Base-by-base conservation (phyloP, 2,888 invertebrate genomes). In the Alcis repandata region DNA sequence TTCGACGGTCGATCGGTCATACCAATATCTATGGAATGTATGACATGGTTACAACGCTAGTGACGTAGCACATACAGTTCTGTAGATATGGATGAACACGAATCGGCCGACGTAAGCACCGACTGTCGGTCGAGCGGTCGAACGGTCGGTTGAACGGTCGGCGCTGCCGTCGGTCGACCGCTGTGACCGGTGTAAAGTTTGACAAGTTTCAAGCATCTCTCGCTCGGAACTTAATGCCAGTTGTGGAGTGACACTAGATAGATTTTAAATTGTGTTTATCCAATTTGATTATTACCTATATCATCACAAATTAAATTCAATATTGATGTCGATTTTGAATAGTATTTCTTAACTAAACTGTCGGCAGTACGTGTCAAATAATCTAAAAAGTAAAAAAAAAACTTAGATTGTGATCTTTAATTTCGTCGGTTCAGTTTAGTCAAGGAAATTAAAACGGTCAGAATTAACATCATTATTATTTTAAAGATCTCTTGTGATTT, bases 191-290 rank as follows among this genome's bases (percentile, higher is more conserved):
- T 20, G 33, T 74, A 74, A 73, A 78, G 78, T 78, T 79, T 77
- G 74, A 72, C 62, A 72, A 76, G 79, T 83, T 81, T 78, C 78
- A 77, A 74, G 74, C 74, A 66, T 73, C 67, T 68, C 53, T 63
- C 54, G 67, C 51, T 66, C 63, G 64, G 40, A 66, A 71, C 73
- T 73, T 71, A 72, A 71, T 73, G 73, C 73, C 57, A 64, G 63
- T 68, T 67, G 66, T 69, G 52, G 58, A 67, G 69, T 72, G 69
- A 63, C 45, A n/a, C n/a, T 67, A 62, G 67, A 33, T 67, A 61
- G 63, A 59, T 63, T 59, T 68, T 57, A 68, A 52, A 45, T 53
- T 60, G 17, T 56, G 41, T 64, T 59, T 62, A 56, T 68, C 46
- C 22, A 0, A 66, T 63, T 48, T 57, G 52, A 41, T 45, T 19